Evolutionary conservation across 2,797 vertebrate species (phyloP).

Genomic region (Tokudaia muenninki): DNA sequence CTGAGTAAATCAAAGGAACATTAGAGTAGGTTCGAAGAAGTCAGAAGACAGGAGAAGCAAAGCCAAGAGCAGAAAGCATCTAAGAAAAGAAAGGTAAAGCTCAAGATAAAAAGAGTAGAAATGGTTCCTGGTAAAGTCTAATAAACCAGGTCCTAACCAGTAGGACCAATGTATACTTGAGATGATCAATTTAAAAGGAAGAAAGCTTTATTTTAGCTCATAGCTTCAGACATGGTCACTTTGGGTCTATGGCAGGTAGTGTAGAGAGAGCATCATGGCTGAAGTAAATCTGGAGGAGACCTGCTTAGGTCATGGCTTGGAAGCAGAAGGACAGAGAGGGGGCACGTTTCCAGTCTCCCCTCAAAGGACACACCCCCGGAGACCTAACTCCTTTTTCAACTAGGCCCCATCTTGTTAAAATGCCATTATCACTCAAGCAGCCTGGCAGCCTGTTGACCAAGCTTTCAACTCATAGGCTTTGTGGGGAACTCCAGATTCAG

Average conservation of each 20-base stretch:
- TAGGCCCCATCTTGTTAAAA: neutral
- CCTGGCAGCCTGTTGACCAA: neutral
- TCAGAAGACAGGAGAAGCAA: neutral
- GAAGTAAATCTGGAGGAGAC: neutral
- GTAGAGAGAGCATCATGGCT: neutral
- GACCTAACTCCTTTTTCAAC: neutral
- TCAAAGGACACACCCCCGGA: neutral
- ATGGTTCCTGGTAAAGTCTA: constrained; percentile 9
- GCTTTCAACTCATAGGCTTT: neutral
- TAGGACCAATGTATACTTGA: neutral
- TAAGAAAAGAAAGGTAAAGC: constrained; percentile 49
- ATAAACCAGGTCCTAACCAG: neutral
- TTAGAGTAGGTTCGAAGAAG: constrained; percentile 17
- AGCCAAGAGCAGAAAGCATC: constrained; percentile 18
- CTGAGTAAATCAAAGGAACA: constrained; percentile 4
- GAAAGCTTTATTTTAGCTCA: neutral
- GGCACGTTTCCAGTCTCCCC: neutral
- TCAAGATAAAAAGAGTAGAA: constrained; percentile 8
- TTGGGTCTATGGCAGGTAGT: neutral
- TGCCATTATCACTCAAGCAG: neutral
- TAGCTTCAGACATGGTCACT: neutral
- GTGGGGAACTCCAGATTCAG: neutral
- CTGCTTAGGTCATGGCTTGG: neutral
- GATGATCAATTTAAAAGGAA: neutral
- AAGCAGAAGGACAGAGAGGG: neutral